phyloP scores from a whole-genome alignment of 2,888 invertebrate species.

The Euphydryas editha region DNA sequence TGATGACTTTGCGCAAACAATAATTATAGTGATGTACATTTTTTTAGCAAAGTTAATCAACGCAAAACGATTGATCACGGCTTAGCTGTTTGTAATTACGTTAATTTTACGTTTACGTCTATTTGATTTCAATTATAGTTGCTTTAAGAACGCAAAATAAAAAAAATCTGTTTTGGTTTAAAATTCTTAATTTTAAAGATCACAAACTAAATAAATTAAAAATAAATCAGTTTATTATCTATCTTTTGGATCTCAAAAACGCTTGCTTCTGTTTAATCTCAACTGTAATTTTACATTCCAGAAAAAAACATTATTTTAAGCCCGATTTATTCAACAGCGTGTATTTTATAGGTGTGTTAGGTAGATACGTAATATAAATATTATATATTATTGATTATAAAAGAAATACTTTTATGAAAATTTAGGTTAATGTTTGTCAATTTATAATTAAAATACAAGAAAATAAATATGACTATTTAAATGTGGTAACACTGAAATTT shows the following conservation, averaged over 20 bases:
- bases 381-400: constrained; percentile 7
- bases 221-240: constrained; percentile 22
- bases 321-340: constrained; percentile 46
- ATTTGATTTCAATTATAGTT: constrained; percentile 9
- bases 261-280: constrained; percentile 67
- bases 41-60: constrained; percentile 71
- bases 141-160: constrained; percentile 14
- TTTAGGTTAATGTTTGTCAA: background rate
- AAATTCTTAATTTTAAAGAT: background rate
- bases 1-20: constrained; percentile 70
- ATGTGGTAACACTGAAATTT: background rate
- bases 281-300: constrained; percentile 79
- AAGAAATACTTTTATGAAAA: constrained; percentile 4
- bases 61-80: constrained; percentile 60
- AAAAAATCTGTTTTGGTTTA: background rate
- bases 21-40: constrained; percentile 60
- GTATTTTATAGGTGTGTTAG: constrained; percentile 16
- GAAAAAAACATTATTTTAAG: constrained; percentile 66
- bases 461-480: background rate
- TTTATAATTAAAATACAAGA: background rate
- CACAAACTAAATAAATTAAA: constrained; percentile 16
- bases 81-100: constrained; percentile 56
- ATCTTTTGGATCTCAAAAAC: constrained; percentile 62
- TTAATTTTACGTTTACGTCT: constrained; percentile 50
- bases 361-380: constrained; percentile 15